Conservation (phyloP, 2,888 invertebrate genomes). For the Octonoba sinensis region DNA sequence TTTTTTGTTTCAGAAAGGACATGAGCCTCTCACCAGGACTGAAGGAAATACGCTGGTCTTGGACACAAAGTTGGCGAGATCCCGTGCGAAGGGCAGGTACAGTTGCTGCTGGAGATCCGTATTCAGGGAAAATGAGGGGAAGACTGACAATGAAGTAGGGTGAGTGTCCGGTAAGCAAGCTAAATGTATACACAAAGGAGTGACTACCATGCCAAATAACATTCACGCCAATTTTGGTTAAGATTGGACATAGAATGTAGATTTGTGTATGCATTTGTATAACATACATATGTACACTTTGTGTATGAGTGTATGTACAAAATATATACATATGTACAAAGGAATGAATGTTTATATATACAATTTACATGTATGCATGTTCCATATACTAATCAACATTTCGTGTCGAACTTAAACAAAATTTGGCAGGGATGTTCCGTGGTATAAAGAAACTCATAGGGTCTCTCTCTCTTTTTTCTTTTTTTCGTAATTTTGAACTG, state of each 20-base stretch:
- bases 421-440: too few relatives aligned
- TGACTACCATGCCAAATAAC: too few relatives aligned
- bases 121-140: not conserved
- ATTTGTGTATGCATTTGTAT: too few relatives aligned
- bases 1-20: conserved; percentile 2
- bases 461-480: too few relatives aligned
- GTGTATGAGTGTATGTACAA: conserved; percentile 2
- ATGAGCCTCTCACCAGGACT: conserved; percentile 38
- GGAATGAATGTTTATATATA: conserved; percentile 3
- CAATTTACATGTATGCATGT: not conserved
- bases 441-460: too few relatives aligned
- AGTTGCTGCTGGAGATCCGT: conserved; percentile 22
- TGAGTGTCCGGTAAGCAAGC: conserved; percentile 11
- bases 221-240: too few relatives aligned
- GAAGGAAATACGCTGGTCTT: conserved; percentile 34
- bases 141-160: conserved; percentile 19
- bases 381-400: too few relatives aligned
- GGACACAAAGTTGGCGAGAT: not conserved
- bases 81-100: conserved; percentile 8
- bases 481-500: too few relatives aligned
- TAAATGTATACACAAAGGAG: too few relatives aligned
- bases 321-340: conserved; percentile 6
- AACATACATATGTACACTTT: too few relatives aligned
- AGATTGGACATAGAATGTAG: too few relatives aligned
- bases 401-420: too few relatives aligned